Conservation (phyloP, 2,888 invertebrate species). For the Limnephilus lunatus region DNA sequence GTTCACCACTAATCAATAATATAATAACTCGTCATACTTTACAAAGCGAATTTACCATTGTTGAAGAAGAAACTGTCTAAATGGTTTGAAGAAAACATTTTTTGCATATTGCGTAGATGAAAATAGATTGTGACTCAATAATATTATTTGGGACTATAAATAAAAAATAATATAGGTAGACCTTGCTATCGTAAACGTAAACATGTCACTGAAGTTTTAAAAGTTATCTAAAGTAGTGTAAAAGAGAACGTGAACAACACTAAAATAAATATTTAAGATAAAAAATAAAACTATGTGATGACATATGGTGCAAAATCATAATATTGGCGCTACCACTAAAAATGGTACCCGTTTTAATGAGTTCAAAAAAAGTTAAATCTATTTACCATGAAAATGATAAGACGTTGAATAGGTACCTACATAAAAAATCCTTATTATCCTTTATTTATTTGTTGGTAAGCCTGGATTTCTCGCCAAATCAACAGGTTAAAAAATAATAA, state of each 20-base stretch:
- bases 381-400: too few relatives aligned
- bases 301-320: too few relatives aligned
- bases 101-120: not conserved
- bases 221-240: not conserved
- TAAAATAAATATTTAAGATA: not conserved
- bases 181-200: not conserved
- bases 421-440: too few relatives aligned
- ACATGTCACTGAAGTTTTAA: not conserved
- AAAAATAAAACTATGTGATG: not conserved
- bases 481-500: not conserved
- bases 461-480: not conserved
- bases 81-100: too few relatives aligned
- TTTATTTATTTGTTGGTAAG: not conserved
- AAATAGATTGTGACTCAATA: not conserved
- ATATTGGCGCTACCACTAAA: too few relatives aligned
- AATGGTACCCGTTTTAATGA: too few relatives aligned
- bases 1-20: too few relatives aligned
- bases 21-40: too few relatives aligned
- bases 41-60: too few relatives aligned
- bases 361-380: too few relatives aligned
- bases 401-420: too few relatives aligned
- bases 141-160: not conserved
- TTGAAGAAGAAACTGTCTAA: too few relatives aligned
- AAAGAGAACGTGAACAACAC: not conserved
- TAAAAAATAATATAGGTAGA: not conserved